A percentile compares a stretch with the other conserved stretches of the same genome.
phyloP scores from a whole-genome alignment of 2,888 invertebrate species.

The Sussaba pulchella region DNA sequence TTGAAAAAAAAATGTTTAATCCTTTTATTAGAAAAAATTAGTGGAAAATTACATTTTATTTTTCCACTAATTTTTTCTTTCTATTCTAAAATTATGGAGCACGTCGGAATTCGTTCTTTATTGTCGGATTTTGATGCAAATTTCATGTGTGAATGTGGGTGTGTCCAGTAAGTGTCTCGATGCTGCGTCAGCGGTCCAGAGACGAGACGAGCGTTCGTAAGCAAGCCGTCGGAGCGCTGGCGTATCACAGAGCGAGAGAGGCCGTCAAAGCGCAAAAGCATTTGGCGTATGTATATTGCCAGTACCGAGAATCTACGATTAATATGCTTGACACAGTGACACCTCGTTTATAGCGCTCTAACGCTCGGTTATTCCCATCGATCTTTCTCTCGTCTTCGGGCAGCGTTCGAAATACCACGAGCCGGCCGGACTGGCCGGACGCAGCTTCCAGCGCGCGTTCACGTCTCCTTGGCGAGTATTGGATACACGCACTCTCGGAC shows the following conservation, averaged over 20 bases:
- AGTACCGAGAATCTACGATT: conserved; percentile 57
- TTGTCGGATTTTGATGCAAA: no score
- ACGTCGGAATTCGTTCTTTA: no score
- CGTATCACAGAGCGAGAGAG: conserved; percentile 18
- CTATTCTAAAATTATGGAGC: no score
- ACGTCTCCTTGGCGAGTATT: neutral
- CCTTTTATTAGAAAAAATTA: no score
- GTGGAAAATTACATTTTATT: no score
- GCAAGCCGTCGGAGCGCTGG: conserved; percentile 16
- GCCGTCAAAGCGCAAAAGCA: conserved; percentile 21
- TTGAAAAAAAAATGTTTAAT: no score
- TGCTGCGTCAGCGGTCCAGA: neutral
- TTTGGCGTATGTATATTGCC: conserved; percentile 25
- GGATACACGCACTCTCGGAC: neutral
- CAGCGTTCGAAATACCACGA: conserved; percentile 23
- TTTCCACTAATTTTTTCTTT: no score
- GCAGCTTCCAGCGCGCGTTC: conserved; percentile 12
- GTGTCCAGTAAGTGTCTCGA: conserved; percentile 15
- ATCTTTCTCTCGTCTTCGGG: conserved; percentile 51
- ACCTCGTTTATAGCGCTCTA: conserved; percentile 52
- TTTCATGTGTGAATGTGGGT: neutral
- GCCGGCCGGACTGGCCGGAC: conserved; percentile 1
- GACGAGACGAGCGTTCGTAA: conserved; percentile 21
- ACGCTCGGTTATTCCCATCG: conserved; percentile 39
- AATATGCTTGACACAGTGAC: conserved; percentile 54